Conservation (phyloP, 2,113 vertebrate species). For the Cochlearius cochlearius region DNA sequence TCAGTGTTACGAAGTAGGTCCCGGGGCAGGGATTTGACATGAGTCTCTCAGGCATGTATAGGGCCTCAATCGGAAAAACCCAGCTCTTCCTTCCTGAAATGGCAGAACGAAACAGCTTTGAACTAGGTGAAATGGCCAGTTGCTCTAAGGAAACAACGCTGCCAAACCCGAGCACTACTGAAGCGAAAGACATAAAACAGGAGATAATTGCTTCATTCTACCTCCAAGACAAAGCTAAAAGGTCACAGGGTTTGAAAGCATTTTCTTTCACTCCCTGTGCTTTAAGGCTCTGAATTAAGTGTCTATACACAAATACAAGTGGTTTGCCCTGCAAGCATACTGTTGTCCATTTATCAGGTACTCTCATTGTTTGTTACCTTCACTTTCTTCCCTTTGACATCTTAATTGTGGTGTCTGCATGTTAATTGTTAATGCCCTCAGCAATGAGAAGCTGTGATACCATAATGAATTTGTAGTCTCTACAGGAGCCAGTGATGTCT, state of each 20-base stretch:
- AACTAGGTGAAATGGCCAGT: not conserved
- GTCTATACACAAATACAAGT: not conserved
- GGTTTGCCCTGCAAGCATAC: not conserved
- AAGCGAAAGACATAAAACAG: not conserved
- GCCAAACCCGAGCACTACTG: not conserved
- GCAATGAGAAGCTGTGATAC: not conserved
- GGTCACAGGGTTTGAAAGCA: not conserved
- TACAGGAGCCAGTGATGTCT: not conserved
- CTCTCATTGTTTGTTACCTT: not conserved
- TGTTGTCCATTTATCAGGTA: not conserved
- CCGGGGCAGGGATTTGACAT: not conserved
- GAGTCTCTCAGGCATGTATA: not conserved
- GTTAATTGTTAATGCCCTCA: not conserved
- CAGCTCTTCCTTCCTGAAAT: not conserved
- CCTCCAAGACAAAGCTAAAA: not conserved
- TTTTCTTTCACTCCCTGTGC: not conserved
- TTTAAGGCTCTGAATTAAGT: not conserved
- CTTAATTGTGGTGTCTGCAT: not conserved
- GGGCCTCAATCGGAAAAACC: not conserved
- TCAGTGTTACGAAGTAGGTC: not conserved
- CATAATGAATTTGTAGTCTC: not conserved
- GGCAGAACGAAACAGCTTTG: not conserved
- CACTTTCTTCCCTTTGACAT: not conserved
- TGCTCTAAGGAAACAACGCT: not conserved
- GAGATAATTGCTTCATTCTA: not conserved